Evolutionary conservation across 2,113 vertebrate genomes (phyloP).

Genomic region (Chlorocebus sabaeus): DNA sequence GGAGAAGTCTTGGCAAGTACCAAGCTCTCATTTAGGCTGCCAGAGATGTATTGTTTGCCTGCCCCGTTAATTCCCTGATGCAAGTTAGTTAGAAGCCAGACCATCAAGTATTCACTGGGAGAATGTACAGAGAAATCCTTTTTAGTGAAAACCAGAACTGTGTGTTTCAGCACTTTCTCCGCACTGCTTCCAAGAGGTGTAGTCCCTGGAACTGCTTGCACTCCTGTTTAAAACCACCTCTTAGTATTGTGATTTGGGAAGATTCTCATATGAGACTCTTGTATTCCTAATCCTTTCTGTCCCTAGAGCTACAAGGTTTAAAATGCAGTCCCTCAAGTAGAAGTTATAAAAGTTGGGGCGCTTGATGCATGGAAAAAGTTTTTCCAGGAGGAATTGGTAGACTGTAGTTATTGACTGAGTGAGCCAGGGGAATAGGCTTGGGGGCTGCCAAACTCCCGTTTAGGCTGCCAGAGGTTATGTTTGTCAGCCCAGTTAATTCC

Average conservation of each 20-base stretch:
- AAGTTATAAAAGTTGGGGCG: no score
- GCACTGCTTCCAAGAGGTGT: not conserved
- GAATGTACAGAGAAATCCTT: not conserved
- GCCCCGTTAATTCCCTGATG: not conserved
- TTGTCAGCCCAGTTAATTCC: not conserved
- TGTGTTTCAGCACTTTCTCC: not conserved
- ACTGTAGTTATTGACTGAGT: not conserved
- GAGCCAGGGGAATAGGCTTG: not conserved
- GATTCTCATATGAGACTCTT: not conserved
- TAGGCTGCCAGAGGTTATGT: not conserved
- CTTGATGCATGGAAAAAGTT: no score
- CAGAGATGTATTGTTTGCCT: not conserved
- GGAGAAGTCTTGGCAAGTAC: no score
- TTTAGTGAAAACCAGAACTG: not conserved
- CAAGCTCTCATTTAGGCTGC: not conserved
- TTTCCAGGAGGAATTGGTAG: not conserved
- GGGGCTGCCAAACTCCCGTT: not conserved
- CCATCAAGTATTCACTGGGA: not conserved
- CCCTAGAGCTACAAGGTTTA: not conserved
- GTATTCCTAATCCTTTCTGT: not conserved
- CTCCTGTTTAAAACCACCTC: no score
- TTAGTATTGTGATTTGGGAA: not conserved
- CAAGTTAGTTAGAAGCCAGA: not conserved
- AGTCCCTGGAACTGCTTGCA: not conserved
- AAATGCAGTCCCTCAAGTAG: no score